Evolutionary conservation across 2,113 vertebrate genomes (phyloP).

Genomic region (Fregetta grallaria): DNA sequence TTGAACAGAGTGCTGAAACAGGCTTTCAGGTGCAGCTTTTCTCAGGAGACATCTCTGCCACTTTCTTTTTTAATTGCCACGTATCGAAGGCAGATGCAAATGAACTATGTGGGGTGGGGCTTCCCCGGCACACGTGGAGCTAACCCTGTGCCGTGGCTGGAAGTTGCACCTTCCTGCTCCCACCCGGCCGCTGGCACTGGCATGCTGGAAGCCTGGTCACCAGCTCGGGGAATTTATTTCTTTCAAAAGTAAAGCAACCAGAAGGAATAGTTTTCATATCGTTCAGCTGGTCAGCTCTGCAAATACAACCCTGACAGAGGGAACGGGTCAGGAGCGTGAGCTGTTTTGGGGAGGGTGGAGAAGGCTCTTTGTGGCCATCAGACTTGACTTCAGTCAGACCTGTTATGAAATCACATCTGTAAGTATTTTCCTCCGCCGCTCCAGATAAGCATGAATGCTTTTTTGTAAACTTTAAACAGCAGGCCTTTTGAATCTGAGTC

Average conservation of each 20-base stretch:
- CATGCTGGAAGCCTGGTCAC: background rate
- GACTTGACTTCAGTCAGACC: background rate
- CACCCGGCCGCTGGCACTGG: background rate
- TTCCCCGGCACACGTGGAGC: background rate
- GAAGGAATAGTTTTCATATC: background rate
- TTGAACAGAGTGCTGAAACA: background rate
- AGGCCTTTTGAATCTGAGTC: background rate
- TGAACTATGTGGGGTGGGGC: background rate
- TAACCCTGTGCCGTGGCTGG: background rate
- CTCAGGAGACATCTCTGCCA: background rate
- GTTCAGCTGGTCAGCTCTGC: rapidly evolving
- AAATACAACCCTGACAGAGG: background rate
- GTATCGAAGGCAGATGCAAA: background rate
- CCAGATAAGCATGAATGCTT: background rate
- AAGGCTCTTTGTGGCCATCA: background rate
- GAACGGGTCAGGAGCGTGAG: background rate
- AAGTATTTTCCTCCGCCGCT: background rate
- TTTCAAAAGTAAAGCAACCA: background rate
- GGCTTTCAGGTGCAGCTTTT: background rate
- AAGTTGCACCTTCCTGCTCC: background rate
- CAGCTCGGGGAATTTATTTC: background rate
- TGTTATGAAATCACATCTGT: background rate
- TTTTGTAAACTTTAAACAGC: background rate
- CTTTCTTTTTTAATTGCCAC: background rate
- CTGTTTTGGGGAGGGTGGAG: background rate